phyloP scores from a whole-genome alignment of 2,113 vertebrate genomes.

The Catharus minimus region DNA sequence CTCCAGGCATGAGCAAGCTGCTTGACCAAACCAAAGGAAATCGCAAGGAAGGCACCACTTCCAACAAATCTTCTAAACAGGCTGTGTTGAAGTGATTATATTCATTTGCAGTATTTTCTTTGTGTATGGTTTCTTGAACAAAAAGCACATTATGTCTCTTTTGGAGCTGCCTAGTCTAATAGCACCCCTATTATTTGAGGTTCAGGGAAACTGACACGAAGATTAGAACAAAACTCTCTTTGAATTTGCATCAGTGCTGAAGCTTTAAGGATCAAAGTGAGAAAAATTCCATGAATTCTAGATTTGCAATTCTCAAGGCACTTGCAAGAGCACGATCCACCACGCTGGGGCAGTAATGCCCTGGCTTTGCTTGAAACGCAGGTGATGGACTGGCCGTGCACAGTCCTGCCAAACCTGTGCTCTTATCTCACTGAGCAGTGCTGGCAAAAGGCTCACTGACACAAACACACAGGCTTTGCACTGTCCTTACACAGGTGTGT shows the following conservation, averaged over 20 bases:
- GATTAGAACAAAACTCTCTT: background rate
- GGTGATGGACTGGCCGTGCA: accelerated
- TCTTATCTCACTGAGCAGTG: background rate
- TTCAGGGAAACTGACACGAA: background rate
- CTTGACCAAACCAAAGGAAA: background rate
- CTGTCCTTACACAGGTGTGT: accelerated
- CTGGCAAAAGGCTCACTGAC: background rate
- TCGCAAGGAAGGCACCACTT: background rate
- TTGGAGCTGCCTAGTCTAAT: background rate
- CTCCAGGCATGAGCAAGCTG: background rate
- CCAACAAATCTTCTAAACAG: background rate
- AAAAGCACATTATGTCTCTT: background rate
- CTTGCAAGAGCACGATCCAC: background rate
- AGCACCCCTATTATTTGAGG: background rate
- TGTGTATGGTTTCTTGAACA: background rate
- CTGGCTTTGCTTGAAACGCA: background rate
- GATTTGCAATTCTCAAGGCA: background rate
- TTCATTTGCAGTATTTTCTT: background rate
- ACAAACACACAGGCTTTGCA: background rate
- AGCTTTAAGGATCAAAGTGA: background rate
- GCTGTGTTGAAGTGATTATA: background rate
- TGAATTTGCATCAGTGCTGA: background rate
- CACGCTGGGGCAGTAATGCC: conserved; percentile 10
- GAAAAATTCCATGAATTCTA: background rate
- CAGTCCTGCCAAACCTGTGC: background rate